phyloP scores from a whole-genome alignment of 1,140 invertebrate species.

The Pectinophora gossypiella region DNA sequence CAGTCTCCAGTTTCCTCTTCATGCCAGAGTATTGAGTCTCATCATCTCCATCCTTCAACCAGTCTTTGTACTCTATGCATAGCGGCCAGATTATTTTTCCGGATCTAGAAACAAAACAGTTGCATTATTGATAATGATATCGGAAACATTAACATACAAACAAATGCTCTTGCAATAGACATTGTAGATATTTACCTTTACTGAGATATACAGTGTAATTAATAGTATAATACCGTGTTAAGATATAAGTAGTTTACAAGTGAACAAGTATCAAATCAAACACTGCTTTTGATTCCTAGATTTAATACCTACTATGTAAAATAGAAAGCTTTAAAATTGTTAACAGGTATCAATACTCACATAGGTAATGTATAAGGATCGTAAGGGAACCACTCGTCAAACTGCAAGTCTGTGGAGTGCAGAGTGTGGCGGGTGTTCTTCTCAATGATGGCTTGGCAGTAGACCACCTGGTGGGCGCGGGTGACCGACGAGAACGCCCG shows the following conservation, averaged over 20 bases:
- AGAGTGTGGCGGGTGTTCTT: slow-evolving; percentile 85
- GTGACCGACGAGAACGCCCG: slow-evolving; percentile 90
- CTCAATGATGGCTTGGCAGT: slow-evolving; percentile 94
- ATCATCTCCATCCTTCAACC: slow-evolving; percentile 48
- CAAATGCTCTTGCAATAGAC: no score
- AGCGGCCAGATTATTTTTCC: slow-evolving; percentile 66
- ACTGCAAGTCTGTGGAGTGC: slow-evolving; percentile 26
- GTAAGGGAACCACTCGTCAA: slow-evolving; percentile 71
- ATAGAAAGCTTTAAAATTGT: no score
- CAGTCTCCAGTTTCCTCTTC: slow-evolving; percentile 52
- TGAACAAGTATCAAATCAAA: no score
- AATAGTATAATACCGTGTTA: no score
- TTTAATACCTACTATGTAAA: no score
- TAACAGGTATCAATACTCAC: no score
- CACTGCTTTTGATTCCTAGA: no score
- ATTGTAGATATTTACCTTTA: no score
- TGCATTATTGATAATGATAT: no score
- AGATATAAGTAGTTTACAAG: no score
- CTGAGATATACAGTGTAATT: no score
- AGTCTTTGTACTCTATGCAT: slow-evolving; percentile 65
- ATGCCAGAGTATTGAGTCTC: slow-evolving; percentile 53
- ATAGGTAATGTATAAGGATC: slow-evolving; percentile 64
- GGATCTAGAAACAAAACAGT: slow-evolving; percentile 43
- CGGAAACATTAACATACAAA: no score
- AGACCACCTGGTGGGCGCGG: slow-evolving; percentile 91